Conservation (phyloP, 2,888 invertebrate genomes). For the Empis livida region DNA sequence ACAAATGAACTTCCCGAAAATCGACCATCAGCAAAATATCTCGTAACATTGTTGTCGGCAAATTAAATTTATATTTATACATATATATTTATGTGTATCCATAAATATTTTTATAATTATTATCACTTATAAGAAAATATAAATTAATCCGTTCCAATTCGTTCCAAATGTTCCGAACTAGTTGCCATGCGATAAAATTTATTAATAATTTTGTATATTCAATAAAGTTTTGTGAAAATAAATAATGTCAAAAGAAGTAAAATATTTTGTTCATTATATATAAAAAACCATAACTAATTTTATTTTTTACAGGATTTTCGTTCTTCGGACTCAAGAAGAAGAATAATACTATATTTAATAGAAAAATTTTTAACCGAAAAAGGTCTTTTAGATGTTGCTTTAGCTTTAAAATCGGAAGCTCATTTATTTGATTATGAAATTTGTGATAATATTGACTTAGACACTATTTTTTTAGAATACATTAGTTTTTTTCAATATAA, state of each 20-base stretch:
- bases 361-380: slow-evolving; percentile 53
- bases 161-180: too few species aligned
- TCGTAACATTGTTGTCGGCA: too few species aligned
- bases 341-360: slow-evolving; percentile 49
- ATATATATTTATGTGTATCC: too few species aligned
- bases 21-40: slow-evolving; percentile 50
- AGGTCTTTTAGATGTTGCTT: slow-evolving; percentile 49
- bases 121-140: too few species aligned
- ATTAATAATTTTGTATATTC: too few species aligned
- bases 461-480: slow-evolving; percentile 78
- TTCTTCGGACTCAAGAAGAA: slow-evolving; percentile 24
- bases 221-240: too few species aligned
- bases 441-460: slow-evolving; percentile 86
- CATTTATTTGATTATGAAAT: slow-evolving; percentile 52
- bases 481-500: slow-evolving; percentile 73
- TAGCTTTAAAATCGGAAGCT: slow-evolving; percentile 56
- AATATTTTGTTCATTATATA: neutral
- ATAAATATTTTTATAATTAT: too few species aligned
- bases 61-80: too few species aligned
- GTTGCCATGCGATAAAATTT: too few species aligned
- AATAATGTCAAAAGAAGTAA: too few species aligned
- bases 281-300: neutral
- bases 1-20: slow-evolving; percentile 46
- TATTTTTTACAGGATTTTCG: neutral
- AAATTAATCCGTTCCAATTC: too few species aligned